A percentile compares a stretch with the other conserved stretches of the same genome.
These are phyloP conservation scores for Plemyria rubiginata DNA, from an alignment of 2,888 invertebrate genomes.

Conservation along the genomic window DNA sequence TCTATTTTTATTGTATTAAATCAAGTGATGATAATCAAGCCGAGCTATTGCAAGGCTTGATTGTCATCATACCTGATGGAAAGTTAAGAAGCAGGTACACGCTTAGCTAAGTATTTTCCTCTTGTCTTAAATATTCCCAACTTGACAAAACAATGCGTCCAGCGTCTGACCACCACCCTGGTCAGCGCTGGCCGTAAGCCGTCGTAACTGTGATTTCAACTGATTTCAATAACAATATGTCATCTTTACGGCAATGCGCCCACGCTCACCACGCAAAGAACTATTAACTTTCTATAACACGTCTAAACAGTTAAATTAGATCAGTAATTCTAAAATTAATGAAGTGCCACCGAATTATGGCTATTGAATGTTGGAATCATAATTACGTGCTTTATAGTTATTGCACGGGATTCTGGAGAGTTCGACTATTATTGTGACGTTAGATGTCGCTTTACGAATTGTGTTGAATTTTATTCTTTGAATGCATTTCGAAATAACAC, in stretches of 20 bases:
- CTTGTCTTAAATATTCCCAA: no score
- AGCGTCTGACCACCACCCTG: no score
- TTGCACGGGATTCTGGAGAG: slow-evolving; percentile 3
- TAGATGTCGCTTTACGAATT: slow-evolving; percentile 7
- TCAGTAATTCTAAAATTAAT: slow-evolving; percentile 25
- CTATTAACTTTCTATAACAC: slow-evolving; percentile 12
- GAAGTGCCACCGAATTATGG: slow-evolving; percentile 23
- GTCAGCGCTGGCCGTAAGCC: not conserved
- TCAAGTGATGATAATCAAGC: no score
- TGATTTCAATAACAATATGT: slow-evolving; percentile 17
- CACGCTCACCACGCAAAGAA: not conserved
- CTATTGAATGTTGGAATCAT: slow-evolving; percentile 19
- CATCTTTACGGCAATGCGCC: not conserved
- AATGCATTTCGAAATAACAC: not conserved
- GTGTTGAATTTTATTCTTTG: not conserved
- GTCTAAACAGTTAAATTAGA: slow-evolving; percentile 25
- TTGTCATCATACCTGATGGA: no score
- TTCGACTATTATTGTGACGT: slow-evolving; percentile 8
- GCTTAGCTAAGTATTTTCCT: no score
- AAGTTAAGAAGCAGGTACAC: no score
- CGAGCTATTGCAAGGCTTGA: no score
- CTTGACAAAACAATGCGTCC: no score
- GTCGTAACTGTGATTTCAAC: not conserved
- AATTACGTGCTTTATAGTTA: slow-evolving; percentile 10
- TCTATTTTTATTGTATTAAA: no score